Evolutionary conservation across 2,888 invertebrate species (phyloP), one percentile per base, ranked within the genome.

Genomic region (Lasius platythorax): DNA sequence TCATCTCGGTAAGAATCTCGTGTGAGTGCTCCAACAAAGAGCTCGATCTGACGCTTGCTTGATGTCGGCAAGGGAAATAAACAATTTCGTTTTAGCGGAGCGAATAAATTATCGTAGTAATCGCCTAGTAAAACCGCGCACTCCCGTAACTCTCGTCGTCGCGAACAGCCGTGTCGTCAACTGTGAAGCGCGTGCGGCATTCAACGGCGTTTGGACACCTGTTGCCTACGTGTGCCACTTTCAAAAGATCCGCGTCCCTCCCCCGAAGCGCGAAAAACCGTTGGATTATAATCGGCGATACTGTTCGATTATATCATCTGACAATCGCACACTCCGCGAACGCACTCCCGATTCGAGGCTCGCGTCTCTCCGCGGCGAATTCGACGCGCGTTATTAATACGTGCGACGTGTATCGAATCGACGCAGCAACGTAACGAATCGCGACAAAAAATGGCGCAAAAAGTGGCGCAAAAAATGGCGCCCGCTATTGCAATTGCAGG

Each of bases 1-100:
- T 98, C 97, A 97, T 97, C 63, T 73, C 37, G 30, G 6, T 23
- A 40, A 40, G 2, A 33, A n/a, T 70, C 50, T 56, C 33, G 56
- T 18, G 11, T 18, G 11, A 28, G 11, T 18, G 11, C 11, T 28
- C 12, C 2, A 3, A 15, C 11, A 18, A 30, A 15, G 23, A 53
- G 2, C 53, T 46, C 40, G 37, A 37, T 50, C 43, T n/a, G 8
- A 8, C 18, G 11, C 23, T 15, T 30, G 11, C 23, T 15, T 30
- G 30, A 30, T 30, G 50, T 46, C 28, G 30, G 5, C 11, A n/a
- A 11, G 28, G 33, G n/a, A 15, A 50, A 68, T 30, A 33, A 18
- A 63, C 23, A 58, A 58, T 23, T 23, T 58, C 2, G 8, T 58
- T 58, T 12, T 23, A 58, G 11, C 58, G 6, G 18, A 18, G 3